phyloP scores from a whole-genome alignment of 2,888 invertebrate species.

The Theodoxus fluviatilis region DNA sequence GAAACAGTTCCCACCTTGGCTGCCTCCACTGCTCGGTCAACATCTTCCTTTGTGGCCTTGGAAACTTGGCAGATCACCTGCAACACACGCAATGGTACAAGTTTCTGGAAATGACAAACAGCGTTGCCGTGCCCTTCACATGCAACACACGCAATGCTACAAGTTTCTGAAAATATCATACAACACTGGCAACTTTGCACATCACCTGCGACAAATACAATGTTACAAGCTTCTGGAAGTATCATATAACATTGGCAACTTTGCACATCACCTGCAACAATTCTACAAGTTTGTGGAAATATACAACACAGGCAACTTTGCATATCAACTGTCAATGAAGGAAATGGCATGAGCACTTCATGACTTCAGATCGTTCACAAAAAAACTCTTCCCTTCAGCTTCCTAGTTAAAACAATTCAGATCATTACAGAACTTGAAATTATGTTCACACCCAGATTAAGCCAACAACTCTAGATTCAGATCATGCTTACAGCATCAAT shows the following conservation, averaged over 20 bases:
- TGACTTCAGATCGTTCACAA: no score
- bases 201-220: conserved; percentile 31
- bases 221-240: not conserved
- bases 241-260: no score
- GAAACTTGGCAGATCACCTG: conserved; percentile 57
- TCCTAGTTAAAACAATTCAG: not conserved
- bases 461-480: no score
- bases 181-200: no score
- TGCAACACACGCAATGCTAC: conserved; percentile 12
- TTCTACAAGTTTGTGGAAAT: not conserved
- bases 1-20: conserved; percentile 72
- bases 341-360: no score
- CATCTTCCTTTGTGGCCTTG: conserved; percentile 79
- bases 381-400: no score
- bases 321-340: no score
- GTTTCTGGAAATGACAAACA: not conserved
- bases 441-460: not conserved
- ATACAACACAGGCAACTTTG: no score
- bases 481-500: no score
- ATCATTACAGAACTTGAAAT: not conserved
- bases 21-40: conserved; percentile 85
- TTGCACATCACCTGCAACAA: conserved; percentile 34
- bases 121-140: conserved; percentile 35
- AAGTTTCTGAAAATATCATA: not conserved
- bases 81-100: not conserved